phyloP scores from a whole-genome alignment of 1,140 invertebrate species.

The Melitaea cinxia region DNA sequence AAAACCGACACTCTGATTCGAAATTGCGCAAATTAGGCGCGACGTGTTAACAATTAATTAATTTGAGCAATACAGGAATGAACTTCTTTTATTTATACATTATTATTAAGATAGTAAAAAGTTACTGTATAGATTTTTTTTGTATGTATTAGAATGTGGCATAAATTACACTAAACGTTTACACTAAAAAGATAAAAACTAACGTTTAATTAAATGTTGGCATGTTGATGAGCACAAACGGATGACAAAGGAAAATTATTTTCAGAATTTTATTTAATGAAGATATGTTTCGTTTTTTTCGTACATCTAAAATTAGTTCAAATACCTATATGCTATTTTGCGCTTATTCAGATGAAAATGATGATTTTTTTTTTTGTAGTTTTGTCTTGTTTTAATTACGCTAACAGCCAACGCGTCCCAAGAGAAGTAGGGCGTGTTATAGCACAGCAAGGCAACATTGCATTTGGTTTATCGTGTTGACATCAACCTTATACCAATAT shows the following conservation, averaged over 20 bases:
- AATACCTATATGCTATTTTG: slow-evolving; percentile 21
- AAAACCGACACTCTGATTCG: slow-evolving; percentile 13
- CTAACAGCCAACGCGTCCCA: slow-evolving; percentile 66
- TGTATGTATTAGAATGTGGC: too few relatives aligned
- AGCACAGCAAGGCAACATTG: slow-evolving; percentile 57
- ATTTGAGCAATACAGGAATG: slow-evolving; percentile 2
- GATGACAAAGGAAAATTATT: too few relatives aligned
- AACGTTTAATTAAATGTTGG: too few relatives aligned
- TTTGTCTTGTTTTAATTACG: slow-evolving; percentile 75
- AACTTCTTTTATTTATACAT: too few relatives aligned
- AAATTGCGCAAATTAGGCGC: slow-evolving; percentile 24
- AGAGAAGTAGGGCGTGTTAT: slow-evolving; percentile 68
- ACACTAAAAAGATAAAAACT: too few relatives aligned
- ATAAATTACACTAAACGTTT: too few relatives aligned
- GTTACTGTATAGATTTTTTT: too few relatives aligned
- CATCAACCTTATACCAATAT: slow-evolving; percentile 5
- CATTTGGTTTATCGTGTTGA: slow-evolving; percentile 49
- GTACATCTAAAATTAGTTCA: not conserved
- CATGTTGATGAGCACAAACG: too few relatives aligned
- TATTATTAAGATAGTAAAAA: too few relatives aligned
- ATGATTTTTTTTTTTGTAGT: slow-evolving; percentile 67
- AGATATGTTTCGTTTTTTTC: too few relatives aligned
- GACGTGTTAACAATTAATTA: slow-evolving; percentile 12
- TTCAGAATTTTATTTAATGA: too few relatives aligned
- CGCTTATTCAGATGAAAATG: slow-evolving; percentile 44